Conservation (phyloP, 2,888 invertebrate species). For the Harpalus rufipes region DNA sequence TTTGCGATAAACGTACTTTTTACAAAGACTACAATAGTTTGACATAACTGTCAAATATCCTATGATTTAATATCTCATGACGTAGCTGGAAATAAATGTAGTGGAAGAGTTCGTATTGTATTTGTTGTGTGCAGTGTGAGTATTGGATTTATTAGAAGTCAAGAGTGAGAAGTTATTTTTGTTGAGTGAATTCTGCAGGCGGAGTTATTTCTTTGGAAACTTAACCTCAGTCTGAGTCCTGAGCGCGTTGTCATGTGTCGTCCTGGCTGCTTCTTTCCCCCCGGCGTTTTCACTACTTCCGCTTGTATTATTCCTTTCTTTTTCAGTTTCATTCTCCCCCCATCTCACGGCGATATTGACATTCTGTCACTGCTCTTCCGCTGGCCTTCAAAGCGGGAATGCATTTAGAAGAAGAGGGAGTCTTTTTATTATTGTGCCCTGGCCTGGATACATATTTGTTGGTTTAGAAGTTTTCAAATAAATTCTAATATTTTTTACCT, state of each 20-base stretch:
- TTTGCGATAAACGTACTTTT: not conserved
- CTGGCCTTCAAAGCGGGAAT: constrained; percentile 14
- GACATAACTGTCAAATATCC: not conserved
- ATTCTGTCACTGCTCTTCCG: constrained; percentile 40
- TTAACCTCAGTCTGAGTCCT: constrained; percentile 10
- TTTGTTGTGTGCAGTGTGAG: constrained; percentile 13
- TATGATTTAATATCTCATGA: constrained; percentile 22
- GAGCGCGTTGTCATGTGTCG: constrained; percentile 17
- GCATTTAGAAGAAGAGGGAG: constrained; percentile 4
- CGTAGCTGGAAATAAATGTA: constrained; percentile 18
- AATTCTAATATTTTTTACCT: no score
- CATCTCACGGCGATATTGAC: constrained; percentile 25
- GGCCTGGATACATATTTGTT: constrained; percentile 38
- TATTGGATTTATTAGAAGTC: constrained; percentile 46
- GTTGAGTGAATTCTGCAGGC: constrained; percentile 24
- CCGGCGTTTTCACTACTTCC: constrained; percentile 48
- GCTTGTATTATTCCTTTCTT: constrained; percentile 50
- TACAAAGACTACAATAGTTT: not conserved
- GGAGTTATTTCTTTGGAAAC: constrained; percentile 25
- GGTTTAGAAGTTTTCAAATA: not conserved
- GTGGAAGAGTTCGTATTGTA: constrained; percentile 35
- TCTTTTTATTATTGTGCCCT: constrained; percentile 40
- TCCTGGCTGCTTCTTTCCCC: not conserved
- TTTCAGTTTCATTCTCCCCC: constrained; percentile 22
- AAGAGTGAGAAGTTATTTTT: constrained; percentile 40